Evolutionary conservation across 2,113 vertebrate species (phyloP), one percentile per base, ranked within the genome.

Genomic region (Melanerpes formicivorus): DNA sequence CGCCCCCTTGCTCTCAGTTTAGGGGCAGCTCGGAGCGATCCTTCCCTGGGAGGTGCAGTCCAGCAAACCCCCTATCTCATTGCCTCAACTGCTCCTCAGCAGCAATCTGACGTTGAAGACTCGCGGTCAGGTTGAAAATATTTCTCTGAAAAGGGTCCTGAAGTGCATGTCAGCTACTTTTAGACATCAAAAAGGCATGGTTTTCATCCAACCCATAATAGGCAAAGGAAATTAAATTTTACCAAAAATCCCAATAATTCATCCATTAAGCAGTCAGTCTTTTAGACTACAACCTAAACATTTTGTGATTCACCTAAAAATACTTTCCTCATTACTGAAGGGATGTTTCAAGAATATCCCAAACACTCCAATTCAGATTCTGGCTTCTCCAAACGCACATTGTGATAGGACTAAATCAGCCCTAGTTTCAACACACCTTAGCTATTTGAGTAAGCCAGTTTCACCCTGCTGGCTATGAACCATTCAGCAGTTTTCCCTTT

Each of bases 121-220:
- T 23, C 44, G 46, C 82, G 12, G 40, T 15, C 37, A 3, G 18
- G 21, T 44, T 58, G 25, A 9, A 54, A 13, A 0, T 9, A 22
- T 52, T 46, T 37, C 30, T 40, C 34, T 44, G 4, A 21, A 32
- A 48, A n/a, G 27, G 1, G 4, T 12, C 1, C 23, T 4, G 4
- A 74, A 54, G 44, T 9, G 11, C 18, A 25, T 14, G 12, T 17
- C 4, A 0, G 42, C 11, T 60, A 8, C 5, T 65, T 80, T 60
- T 12, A 50, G 29, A 66, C 40, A 44, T 14, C 26, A 3, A 9
- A 46, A 16, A 30, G 0, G 0, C 14, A 5, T 5, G 5, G 37
- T 71, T 77, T 78, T 76, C 67, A 11, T 40, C 21, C 73, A 66
- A 37, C 29, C 9, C 55, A 18, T 18, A 50, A 44, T 0, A 10